Conservation (phyloP, 2,888 invertebrate species). For the Latrodectus hesperus region DNA sequence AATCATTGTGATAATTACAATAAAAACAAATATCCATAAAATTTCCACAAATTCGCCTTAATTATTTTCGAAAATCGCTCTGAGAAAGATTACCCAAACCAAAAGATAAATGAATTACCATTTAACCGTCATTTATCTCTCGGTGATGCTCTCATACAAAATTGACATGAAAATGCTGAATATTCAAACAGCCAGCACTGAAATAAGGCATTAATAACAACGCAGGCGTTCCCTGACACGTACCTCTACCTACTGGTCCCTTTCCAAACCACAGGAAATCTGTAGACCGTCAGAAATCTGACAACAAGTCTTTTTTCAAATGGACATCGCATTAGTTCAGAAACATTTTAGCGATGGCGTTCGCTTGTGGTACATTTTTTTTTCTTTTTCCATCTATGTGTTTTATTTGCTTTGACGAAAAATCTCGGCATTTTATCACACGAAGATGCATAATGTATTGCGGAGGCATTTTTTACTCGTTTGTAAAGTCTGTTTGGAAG, state of each 20-base stretch:
- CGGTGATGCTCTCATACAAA: conserved; percentile 18
- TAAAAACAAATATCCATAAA: too few relatives aligned
- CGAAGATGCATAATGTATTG: conserved; percentile 56
- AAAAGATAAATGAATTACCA: background rate
- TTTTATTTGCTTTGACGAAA: background rate
- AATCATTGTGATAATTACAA: too few relatives aligned
- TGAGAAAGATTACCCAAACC: background rate
- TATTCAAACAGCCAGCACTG: conserved; percentile 32
- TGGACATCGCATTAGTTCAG: conserved; percentile 44
- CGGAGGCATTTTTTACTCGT: conserved; percentile 43
- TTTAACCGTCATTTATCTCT: background rate
- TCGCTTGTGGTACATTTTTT: background rate
- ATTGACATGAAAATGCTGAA: conserved; percentile 38
- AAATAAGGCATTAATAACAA: conserved; percentile 59
- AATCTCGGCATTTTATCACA: conserved; percentile 57
- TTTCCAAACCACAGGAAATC: conserved; percentile 15
- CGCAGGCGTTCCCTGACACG: background rate
- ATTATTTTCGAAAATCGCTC: too few relatives aligned
- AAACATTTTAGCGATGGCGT: conserved; percentile 31
- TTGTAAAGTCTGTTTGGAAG: conserved; percentile 19
- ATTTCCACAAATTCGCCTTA: too few relatives aligned
- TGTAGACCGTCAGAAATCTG: conserved; percentile 38
- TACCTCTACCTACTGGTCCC: conserved; percentile 6
- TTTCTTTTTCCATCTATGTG: background rate
- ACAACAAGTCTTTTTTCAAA: conserved; percentile 60